phyloP scores from a whole-genome alignment of 1,140 invertebrate genomes.

The Diplogasteroides magnus region DNA sequence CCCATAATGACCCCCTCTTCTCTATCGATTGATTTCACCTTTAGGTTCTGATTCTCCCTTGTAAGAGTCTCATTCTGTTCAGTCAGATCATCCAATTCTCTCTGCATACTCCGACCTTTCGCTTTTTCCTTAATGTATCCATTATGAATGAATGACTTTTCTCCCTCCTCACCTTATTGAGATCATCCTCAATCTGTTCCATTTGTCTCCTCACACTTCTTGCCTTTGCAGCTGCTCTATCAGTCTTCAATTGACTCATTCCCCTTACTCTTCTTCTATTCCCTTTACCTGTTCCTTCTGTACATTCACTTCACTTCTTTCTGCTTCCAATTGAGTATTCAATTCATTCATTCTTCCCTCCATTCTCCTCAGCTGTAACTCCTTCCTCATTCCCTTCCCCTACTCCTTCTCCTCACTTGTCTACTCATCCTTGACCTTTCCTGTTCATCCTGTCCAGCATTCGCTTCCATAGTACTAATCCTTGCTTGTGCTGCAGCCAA shows the following conservation, averaged over 20 bases:
- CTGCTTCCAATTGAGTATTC: slow-evolving; percentile 8
- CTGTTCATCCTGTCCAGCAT: background rate
- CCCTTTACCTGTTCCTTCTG: slow-evolving; percentile 6
- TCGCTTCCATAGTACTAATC: background rate
- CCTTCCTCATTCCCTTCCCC: background rate
- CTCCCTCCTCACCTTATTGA: background rate
- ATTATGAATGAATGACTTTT: background rate
- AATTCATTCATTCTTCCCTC: slow-evolving; percentile 7
- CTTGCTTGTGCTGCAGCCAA: background rate
- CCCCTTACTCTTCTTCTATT: too few species aligned
- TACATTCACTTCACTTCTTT: background rate
- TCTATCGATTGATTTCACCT: too few species aligned
- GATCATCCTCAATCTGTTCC: slow-evolving; percentile 2
- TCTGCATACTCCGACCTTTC: background rate
- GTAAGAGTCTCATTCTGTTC: background rate
- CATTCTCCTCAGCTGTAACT: background rate
- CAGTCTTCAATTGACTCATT: too few species aligned
- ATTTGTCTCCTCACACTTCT: background rate
- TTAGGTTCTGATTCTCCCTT: slow-evolving; percentile 9
- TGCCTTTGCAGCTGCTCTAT: background rate
- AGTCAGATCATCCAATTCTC: background rate
- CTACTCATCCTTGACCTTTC: background rate
- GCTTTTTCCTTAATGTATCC: background rate
- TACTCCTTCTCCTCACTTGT: background rate
- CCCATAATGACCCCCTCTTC: too few species aligned